Conservation (phyloP, 2,797 vertebrate genomes). For the Alcedo quadribrachys region DNA sequence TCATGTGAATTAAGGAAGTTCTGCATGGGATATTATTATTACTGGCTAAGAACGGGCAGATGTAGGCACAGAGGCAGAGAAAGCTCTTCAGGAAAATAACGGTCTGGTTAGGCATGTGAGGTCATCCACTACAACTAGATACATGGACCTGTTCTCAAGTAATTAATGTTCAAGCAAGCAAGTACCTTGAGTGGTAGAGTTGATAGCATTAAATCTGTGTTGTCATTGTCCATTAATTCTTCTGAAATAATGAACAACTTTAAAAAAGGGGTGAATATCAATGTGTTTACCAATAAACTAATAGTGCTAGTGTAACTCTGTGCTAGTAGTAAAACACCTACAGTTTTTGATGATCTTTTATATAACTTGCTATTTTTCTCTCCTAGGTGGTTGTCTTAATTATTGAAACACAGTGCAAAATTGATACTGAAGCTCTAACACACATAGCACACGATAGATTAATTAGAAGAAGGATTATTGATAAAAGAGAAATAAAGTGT, state of each 20-base stretch:
- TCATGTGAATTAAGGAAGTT: not conserved
- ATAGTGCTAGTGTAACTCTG: not conserved
- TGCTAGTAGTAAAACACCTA: not conserved
- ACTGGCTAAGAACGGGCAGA: not conserved
- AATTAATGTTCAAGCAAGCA: not conserved
- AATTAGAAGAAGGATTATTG: not conserved
- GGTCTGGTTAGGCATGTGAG: not conserved
- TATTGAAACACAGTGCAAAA: not conserved
- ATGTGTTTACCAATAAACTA: not conserved
- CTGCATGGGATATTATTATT: not conserved
- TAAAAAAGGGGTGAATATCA: not conserved
- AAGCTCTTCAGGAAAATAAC: not conserved
- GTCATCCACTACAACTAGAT: not conserved
- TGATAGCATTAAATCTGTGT: not conserved
- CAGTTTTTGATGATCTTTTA: not conserved
- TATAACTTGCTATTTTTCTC: not conserved
- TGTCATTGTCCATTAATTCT: not conserved
- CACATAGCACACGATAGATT: not conserved
- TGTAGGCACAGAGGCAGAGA: not conserved
- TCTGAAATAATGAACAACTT: not conserved
- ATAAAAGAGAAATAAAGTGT: conserved; percentile 13
- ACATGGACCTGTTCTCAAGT: not conserved
- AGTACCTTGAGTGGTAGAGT: not conserved
- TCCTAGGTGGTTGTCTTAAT: conserved; percentile 2
- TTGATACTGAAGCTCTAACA: not conserved